These are phyloP conservation scores for Camponotus floridanus DNA, from an alignment of 1,140 invertebrate genomes.

Conservation along the genomic window DNA sequence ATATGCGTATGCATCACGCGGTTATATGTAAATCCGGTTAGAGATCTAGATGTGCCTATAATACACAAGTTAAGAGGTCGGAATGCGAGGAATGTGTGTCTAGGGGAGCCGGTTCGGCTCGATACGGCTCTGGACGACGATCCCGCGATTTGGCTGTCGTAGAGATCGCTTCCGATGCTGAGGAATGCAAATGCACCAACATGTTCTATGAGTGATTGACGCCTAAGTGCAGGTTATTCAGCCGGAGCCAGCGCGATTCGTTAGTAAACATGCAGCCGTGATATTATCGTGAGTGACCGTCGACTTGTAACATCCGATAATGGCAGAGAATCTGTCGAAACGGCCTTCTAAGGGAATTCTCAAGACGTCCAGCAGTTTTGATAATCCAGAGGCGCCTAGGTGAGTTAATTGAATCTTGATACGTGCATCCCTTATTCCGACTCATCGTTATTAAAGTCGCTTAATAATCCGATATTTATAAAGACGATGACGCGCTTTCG, in stretches of 20 bases:
- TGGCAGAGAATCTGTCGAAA: constrained; percentile 85
- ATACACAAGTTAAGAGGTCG: too few species aligned
- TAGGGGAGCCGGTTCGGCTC: too few species aligned
- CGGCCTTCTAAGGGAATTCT: constrained; percentile 95
- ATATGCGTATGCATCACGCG: too few species aligned
- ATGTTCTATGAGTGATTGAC: constrained; percentile 26
- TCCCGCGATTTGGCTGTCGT: too few species aligned
- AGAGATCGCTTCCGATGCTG: too few species aligned
- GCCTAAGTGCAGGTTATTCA: constrained; percentile 19
- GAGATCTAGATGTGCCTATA: too few species aligned
- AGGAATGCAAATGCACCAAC: not conserved
- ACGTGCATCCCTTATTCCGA: not conserved
- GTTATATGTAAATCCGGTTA: too few species aligned
- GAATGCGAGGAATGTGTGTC: too few species aligned
- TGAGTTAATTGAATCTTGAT: constrained; percentile 69
- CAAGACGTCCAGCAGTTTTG: constrained; percentile 96
- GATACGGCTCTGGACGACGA: too few species aligned
- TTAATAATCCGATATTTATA: too few species aligned
- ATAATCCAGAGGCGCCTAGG: constrained; percentile 89
- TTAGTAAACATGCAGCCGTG: constrained; percentile 52
- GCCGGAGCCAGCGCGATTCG: constrained; percentile 20
- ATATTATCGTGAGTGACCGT: constrained; percentile 27
- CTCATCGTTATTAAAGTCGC: not conserved
- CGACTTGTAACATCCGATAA: constrained; percentile 61
- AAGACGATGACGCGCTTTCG: too few species aligned